Base-by-base conservation (phyloP, 2,113 vertebrate genomes). In the Vulpes lagopus region DNA sequence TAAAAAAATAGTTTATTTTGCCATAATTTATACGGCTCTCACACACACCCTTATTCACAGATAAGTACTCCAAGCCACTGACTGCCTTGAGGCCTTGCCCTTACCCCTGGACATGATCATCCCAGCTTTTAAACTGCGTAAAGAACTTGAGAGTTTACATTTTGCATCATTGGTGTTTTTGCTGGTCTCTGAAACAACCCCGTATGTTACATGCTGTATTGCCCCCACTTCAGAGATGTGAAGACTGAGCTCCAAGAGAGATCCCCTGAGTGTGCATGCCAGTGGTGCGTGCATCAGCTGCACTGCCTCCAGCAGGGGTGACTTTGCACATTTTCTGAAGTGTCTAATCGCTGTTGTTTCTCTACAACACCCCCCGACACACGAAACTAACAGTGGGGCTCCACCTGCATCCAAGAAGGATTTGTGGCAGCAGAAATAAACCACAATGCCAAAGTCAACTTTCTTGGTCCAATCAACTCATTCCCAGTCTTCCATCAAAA, bases 1-100 rank as follows among this genome's bases (percentile, higher is more conserved):
- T 83, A 73, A 96, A 95, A 94, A 91, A 97, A 96, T 96, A 98
- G 98, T 95, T 98, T 98, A 98, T 93, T 84, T 96, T 96, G 95
- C 85, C 89, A 57, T 97, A 89, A 91, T 98, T 97, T 85, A 97
- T 38, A 67, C 79, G 97, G 96, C 94, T 98, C 97, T 74, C 38
- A 81, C 3, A 7, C 25, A 67, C 32, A 74, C n/a, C 11, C 35
- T 11, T 76, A n/a, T n/a, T 69, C 32, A 59, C 22, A 38, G 23
- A 67, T 1, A 25, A 80, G 12, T 20, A 12, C 14, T 32, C 20
- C 51, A 80, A n/a, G 57, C 51, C 30, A 10, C 0, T 64, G 43
- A 20, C 17, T 2, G 5, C 35, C 35, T 82, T n/a, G 67, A 16
- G 12, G 11, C 80, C 22, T 38, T 57, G 15, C 30, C 55, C 55